Conservation (phyloP, 2,797 vertebrate species). For the Arnoldichthys spilopterus region DNA sequence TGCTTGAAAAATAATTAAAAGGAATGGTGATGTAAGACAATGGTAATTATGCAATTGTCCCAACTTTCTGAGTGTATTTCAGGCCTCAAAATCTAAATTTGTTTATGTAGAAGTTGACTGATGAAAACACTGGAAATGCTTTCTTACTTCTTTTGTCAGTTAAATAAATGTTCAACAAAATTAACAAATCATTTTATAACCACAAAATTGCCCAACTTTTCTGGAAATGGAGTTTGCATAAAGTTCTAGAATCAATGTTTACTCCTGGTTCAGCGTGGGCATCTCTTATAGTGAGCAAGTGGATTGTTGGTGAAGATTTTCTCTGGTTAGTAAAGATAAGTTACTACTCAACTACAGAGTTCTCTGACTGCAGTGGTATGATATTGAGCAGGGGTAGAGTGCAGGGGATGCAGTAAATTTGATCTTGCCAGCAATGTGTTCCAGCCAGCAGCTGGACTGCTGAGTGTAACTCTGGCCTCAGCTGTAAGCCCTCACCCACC, state of each 20-base stretch:
- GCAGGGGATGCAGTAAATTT: constrained; percentile 42
- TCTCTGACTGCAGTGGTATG: constrained; percentile 7
- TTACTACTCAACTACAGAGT: neutral
- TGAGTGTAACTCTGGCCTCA: constrained; percentile 36
- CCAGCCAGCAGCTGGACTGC: constrained; percentile 53
- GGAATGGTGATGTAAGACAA: too few species aligned
- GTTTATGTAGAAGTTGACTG: too few species aligned
- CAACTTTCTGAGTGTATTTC: too few species aligned
- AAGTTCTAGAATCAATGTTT: neutral
- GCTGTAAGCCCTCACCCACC: constrained; percentile 15
- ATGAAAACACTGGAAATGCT: too few species aligned
- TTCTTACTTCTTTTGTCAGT: too few species aligned
- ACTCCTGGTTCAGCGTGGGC: neutral
- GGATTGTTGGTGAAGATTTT: constrained; percentile 1
- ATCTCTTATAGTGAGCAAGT: neutral
- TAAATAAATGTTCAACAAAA: too few species aligned
- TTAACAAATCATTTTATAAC: too few species aligned
- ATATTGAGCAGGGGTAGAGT: constrained; percentile 2
- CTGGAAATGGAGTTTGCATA: too few species aligned
- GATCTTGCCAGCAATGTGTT: constrained; percentile 40
- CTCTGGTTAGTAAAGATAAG: neutral
- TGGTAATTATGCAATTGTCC: too few species aligned
- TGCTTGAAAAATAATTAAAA: too few species aligned
- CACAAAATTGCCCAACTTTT: too few species aligned
- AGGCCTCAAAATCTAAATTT: too few species aligned